Base-by-base conservation (phyloP, 2,888 invertebrate species). In the Unio pictorum region DNA sequence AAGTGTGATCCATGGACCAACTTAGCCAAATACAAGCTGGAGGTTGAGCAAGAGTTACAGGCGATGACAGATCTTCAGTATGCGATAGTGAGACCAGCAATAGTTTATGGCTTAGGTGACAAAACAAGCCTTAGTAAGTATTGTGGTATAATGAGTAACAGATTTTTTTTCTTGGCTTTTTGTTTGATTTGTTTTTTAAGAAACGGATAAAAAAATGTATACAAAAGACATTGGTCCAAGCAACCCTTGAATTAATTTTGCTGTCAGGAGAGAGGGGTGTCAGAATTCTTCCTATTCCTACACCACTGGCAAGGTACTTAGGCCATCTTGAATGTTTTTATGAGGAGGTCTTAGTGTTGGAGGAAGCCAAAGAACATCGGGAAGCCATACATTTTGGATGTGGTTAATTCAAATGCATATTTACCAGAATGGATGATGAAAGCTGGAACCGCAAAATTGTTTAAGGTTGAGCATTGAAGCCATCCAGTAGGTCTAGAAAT, bases 41-140 rank as follows among this genome's bases (percentile, higher is more conserved):
- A 94, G 89, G 95, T 95, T 30, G 97, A 97, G 88, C 92, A 94
- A 80, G 94, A 95, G 86, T 90, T 97, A 58, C 92, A 92, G 80
- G 92, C 92, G 45, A 91, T 95, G 82, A 91, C 93, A 17, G 93
- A 93, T 71, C 92, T 96, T 56, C 93, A 93, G 80, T 96, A 94
- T 89, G 94, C 95, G 23, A 92, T 97, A 70, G 89, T 97, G 18
- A 92, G 97, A 79, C 94, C 96, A 23, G 96, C 95, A 8, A 93
- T 95, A 70, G 95, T 96, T 1, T 97, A 97, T 89, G 97, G 97
- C 18, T 89, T 93, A 56, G 96, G 95, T 0, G 97, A 97, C 90
- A 93, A 94, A 86, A 92, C 93, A 84, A 95, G 96, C 76, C 91
- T 97, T 72, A 95, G 95, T 96, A 88, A 92, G 93, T 92, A 55